Conservation (phyloP, 35 echinoderm and acorn worm species). For the Anneissia japonica region DNA sequence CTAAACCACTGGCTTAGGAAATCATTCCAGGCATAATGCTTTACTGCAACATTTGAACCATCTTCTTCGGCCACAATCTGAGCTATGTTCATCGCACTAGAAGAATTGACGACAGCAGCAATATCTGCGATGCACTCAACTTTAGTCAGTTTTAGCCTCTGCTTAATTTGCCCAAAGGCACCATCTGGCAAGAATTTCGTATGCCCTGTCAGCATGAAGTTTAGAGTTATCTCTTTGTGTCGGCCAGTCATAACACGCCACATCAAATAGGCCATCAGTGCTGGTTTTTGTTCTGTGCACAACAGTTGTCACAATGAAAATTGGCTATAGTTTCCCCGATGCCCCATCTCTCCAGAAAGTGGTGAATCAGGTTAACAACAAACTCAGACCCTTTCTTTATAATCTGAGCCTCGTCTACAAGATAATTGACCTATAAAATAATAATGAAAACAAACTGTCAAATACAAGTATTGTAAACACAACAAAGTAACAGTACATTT, state of each 20-base stretch:
- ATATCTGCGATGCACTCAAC: neutral
- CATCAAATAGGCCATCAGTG: neutral
- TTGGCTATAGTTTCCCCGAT: neutral
- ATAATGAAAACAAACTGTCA: too few relatives aligned
- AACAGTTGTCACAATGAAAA: neutral
- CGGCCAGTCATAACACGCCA: constrained; percentile 13
- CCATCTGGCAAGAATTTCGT: constrained; percentile 58
- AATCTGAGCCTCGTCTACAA: neutral
- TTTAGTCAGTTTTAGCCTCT: neutral
- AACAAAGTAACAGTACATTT: too few relatives aligned
- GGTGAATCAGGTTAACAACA: neutral
- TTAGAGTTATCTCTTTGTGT: constrained; percentile 15
- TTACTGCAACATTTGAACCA: neutral
- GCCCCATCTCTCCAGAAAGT: neutral
- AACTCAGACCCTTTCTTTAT: neutral
- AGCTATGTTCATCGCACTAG: neutral
- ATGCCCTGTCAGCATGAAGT: constrained; percentile 44
- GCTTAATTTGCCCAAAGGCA: constrained; percentile 47
- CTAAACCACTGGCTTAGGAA: neutral
- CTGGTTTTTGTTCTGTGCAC: neutral
- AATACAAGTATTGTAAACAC: too few relatives aligned
- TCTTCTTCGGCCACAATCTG: neutral
- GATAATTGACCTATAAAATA: neutral
- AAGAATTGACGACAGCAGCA: neutral
- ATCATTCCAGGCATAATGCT: neutral